phyloP scores from a whole-genome alignment of 2,113 vertebrate species.

The Catharus minimus region DNA sequence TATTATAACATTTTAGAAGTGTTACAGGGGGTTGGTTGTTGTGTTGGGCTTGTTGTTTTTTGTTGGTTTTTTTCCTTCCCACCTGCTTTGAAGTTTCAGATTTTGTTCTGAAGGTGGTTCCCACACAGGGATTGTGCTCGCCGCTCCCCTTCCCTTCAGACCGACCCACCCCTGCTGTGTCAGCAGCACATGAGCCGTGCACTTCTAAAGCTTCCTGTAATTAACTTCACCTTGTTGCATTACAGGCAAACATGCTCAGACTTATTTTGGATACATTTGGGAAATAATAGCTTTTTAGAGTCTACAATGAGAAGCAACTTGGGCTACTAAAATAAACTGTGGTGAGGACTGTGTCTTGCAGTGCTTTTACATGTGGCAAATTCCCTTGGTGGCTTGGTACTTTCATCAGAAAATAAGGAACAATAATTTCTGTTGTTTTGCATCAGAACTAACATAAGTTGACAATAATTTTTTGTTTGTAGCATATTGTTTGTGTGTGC shows the following conservation, averaged over 20 bases:
- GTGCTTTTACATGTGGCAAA: neutral
- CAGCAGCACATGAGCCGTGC: conserved; percentile 30
- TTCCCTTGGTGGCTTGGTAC: neutral
- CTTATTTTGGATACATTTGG: conserved; percentile 49
- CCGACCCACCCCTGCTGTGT: neutral
- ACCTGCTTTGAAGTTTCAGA: conserved; percentile 41
- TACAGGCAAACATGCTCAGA: conserved; percentile 37
- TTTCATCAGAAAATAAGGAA: conserved; percentile 46
- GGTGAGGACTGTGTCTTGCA: neutral
- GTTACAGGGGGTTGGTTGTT: neutral
- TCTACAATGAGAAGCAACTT: neutral
- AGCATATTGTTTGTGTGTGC: neutral
- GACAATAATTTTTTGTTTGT: neutral
- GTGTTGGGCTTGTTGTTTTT: neutral
- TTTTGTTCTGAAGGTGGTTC: conserved; percentile 38
- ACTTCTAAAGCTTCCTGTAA: conserved; percentile 52
- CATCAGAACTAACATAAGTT: conserved; percentile 6
- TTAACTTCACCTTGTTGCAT: conserved; percentile 52
- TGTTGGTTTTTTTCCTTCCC: neutral
- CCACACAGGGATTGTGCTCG: conserved; percentile 33
- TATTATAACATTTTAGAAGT: conserved; percentile 36
- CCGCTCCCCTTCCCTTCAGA: conserved; percentile 5
- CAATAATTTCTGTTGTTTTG: conserved; percentile 54
- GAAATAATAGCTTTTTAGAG: conserved; percentile 48
- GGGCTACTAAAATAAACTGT: conserved; percentile 14